A percentile compares a stretch with the other conserved stretches of the same genome.
These are phyloP conservation scores for Gavia stellata DNA, from an alignment of 2,113 vertebrate genomes.

Conservation along the genomic window DNA sequence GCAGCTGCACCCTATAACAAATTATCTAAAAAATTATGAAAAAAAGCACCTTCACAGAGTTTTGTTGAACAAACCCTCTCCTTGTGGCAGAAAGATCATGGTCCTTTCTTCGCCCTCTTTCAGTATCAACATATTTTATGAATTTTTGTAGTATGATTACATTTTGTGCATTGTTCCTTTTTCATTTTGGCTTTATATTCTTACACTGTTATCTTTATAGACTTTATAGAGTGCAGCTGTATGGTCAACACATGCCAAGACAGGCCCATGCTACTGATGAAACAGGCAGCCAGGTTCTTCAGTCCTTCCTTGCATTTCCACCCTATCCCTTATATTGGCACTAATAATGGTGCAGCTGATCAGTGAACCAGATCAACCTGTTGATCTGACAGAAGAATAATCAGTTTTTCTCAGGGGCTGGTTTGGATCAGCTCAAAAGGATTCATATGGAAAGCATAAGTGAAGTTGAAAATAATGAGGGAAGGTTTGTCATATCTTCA, in stretches of 20 bases:
- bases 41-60: fast-evolving
- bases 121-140: not conserved
- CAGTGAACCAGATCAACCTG: not conserved
- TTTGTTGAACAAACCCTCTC: not conserved
- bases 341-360: not conserved
- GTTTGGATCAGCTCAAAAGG: not conserved
- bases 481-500: not conserved
- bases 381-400: not conserved
- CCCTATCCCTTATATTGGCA: not conserved
- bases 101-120: fast-evolving
- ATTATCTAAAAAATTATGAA: not conserved
- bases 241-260: not conserved
- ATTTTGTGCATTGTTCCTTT: not conserved
- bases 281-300: not conserved
- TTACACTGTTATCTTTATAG: not conserved
- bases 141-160: not conserved
- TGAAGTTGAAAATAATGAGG: not conserved
- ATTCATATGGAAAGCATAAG: not conserved
- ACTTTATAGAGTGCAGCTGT: not conserved
- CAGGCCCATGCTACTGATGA: not conserved
- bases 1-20: not conserved
- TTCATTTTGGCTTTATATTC: not conserved
- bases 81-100: not conserved
- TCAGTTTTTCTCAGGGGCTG: not conserved
- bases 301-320: not conserved